Evolutionary conservation across 2,113 vertebrate species (phyloP).

Genomic region (Oreochromis niloticus): DNA sequence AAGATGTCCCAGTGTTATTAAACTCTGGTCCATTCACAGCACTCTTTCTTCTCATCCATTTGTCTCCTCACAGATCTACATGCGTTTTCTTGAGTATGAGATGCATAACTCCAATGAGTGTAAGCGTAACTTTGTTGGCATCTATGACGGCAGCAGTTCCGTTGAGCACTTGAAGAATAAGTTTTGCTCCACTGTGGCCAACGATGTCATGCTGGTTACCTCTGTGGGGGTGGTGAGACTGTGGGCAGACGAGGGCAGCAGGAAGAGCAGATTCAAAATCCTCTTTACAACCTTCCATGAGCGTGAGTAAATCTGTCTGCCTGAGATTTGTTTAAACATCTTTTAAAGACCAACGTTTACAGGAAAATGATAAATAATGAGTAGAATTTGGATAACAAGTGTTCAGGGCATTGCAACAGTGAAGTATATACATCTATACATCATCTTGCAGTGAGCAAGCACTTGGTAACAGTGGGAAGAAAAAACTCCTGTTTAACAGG

Average conservation of each 20-base stretch:
- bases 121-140: conserved; percentile 95
- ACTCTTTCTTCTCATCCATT: not conserved
- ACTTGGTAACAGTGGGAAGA: not conserved
- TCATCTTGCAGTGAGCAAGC: not conserved
- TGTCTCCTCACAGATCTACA: conserved; percentile 80
- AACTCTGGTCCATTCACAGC: not conserved
- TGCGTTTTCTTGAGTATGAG: conserved; percentile 96
- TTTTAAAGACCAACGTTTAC: not conserved
- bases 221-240: conserved; percentile 91
- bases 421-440: not conserved
- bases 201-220: conserved; percentile 89
- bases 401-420: not conserved
- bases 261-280: conserved; percentile 91
- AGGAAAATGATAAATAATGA: not conserved
- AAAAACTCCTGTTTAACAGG: not conserved
- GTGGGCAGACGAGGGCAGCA: conserved; percentile 96
- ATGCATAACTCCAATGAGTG: conserved; percentile 99
- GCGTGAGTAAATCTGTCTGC: conserved; percentile 76
- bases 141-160: conserved; percentile 93
- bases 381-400: not conserved
- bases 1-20: not conserved
- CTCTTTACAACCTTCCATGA: conserved; percentile 96
- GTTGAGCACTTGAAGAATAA: conserved; percentile 95
- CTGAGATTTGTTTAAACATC: not conserved
- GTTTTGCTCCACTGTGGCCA: conserved; percentile 97